Evolutionary conservation across 2,113 vertebrate genomes (phyloP).

Genomic region (Dinomys branickii): DNA sequence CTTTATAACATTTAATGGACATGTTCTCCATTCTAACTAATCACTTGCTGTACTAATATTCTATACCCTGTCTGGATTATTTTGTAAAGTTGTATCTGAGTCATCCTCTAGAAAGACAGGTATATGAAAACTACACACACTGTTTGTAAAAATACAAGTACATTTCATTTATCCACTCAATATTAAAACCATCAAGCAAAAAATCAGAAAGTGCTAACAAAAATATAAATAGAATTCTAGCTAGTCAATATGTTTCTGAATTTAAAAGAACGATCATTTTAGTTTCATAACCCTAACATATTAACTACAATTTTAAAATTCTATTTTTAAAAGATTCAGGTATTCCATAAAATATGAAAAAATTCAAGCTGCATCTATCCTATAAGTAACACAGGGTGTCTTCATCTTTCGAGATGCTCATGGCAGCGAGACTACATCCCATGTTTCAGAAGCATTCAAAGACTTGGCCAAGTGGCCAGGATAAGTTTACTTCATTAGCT

Average conservation of each 20-base stretch:
- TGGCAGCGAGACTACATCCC: not conserved
- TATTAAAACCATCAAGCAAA: not conserved
- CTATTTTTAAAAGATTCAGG: not conserved
- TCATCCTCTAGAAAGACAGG: constrained; percentile 38
- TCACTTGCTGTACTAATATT: not conserved
- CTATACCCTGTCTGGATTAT: not conserved
- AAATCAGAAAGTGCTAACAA: not conserved
- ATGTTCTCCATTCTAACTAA: not conserved
- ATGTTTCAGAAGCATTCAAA: constrained; percentile 29
- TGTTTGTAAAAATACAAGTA: not conserved
- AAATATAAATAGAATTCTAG: constrained; percentile 51
- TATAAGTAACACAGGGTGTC: constrained; percentile 24
- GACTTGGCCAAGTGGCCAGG: not conserved
- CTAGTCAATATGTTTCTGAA: not conserved
- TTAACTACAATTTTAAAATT: constrained; percentile 31
- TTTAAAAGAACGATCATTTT: constrained; percentile 18
- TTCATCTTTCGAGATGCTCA: constrained; percentile 13
- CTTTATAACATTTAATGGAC: not conserved
- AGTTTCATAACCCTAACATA: not conserved
- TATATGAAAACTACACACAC: constrained; percentile 1
- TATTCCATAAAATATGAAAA: constrained; percentile 38
- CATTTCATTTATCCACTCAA: not conserved
- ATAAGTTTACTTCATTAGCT: not conserved
- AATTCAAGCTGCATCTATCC: not conserved
- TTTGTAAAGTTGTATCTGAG: not conserved